Base-by-base conservation (phyloP, 1,140 invertebrate genomes). In the Drosophila chauvacae region DNA sequence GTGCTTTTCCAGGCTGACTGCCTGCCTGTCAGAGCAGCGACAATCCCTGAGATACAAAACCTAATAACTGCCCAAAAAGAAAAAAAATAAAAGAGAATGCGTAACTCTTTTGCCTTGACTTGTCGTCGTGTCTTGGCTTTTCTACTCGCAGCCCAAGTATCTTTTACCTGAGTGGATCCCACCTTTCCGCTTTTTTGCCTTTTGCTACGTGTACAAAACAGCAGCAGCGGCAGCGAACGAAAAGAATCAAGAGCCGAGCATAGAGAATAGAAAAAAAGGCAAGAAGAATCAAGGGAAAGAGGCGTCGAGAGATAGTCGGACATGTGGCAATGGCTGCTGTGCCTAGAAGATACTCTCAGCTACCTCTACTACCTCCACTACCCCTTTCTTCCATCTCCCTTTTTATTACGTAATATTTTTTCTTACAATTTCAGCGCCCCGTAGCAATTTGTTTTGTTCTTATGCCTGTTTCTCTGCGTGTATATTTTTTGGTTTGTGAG, bases 21-120 rank as follows among this genome's bases (percentile, higher is more conserved):
- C n/a, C 71, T 56, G 44, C 20, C 51, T 42, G 44, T 45, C 47
- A 42, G 23, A 35, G 37, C 47, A 37, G 39, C 35, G 23, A 47
- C 20, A 45, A 69, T 77, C 64, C 63, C 30, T 66, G 10, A 81
- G 62, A 64, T 80, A 64, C 68, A 55, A 77, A 56, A 23, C 48
- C 60, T 50, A 71, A 60, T 71, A 50, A 68, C 48, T 80, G 64
- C 53, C 76, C 61, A 55, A 56, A 9, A 18, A 13, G 3, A 30
- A 18, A 44, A 44, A 7, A 14, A 37, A 73, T 1, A 11, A 55
- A 23, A 55, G 53, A 80, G 64, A 76, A 78, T 81, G 84, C 76
- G 84, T 83, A 87, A 80, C 80, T 88, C 68, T 75, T 80, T 87
- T 83, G 80, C 80, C 85, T 87, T 87, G 84, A 86, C 83, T 87